These are phyloP conservation scores for Heliconius himera DNA, from an alignment of 1,140 invertebrate species.

Conservation along the genomic window DNA sequence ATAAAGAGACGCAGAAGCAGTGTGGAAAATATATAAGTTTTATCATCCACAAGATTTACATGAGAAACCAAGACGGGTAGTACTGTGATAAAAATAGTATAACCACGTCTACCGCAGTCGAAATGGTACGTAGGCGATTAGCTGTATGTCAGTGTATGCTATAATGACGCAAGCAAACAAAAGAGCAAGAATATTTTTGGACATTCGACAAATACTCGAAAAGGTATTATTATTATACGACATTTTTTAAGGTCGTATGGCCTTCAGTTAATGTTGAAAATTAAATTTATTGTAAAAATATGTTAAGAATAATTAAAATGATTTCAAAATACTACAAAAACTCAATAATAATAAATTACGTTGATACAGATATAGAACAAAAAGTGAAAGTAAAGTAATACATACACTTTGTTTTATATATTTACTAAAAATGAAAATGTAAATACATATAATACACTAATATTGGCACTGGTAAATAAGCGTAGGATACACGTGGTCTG, in stretches of 20 bases:
- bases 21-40: not conserved
- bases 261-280: too few relatives aligned
- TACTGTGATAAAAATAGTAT: constrained; percentile 19
- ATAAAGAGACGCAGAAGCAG: too few relatives aligned
- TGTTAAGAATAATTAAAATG: too few relatives aligned
- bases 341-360: too few relatives aligned
- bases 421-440: not conserved
- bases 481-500: too few relatives aligned
- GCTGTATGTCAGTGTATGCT: constrained; percentile 25
- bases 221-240: not conserved
- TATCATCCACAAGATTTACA: constrained; percentile 3
- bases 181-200: constrained; percentile 47
- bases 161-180: constrained; percentile 54
- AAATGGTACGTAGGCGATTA: constrained; percentile 31
- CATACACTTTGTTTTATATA: not conserved
- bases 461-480: not conserved
- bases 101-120: constrained; percentile 26
- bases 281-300: not conserved
- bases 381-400: not conserved
- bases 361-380: too few relatives aligned
- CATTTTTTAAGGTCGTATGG: too few relatives aligned
- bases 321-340: too few relatives aligned
- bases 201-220: constrained; percentile 17
- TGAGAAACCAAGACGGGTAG: not conserved
- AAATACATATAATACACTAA: not conserved